phyloP scores from a whole-genome alignment of 2,888 invertebrate species.

The Melanostoma mellinum region DNA sequence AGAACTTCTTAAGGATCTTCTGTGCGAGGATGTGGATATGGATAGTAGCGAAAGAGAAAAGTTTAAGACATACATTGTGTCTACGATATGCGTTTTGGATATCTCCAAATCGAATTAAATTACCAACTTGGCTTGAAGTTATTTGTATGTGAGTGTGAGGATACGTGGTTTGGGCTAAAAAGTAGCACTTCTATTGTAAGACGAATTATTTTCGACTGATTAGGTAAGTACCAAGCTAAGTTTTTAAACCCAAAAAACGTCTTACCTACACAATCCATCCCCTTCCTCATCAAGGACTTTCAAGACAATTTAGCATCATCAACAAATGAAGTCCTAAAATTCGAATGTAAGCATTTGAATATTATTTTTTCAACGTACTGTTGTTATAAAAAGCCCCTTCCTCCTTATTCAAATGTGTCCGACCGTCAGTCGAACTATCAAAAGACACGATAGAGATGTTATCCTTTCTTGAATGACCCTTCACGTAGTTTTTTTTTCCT shows the following conservation, averaged over 20 bases:
- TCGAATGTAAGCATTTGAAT: no score
- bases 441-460: constrained; percentile 48
- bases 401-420: constrained; percentile 9
- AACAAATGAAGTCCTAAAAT: no score
- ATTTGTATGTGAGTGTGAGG: constrained; percentile 44
- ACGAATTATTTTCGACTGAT: constrained; percentile 6
- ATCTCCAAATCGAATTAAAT: constrained; percentile 69
- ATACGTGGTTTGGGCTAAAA: constrained; percentile 30
- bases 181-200: constrained; percentile 13
- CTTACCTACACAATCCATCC: no score
- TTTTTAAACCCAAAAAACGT: background rate
- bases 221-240: background rate
- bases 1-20: constrained; percentile 53
- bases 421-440: constrained; percentile 37
- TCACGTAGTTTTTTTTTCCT: constrained; percentile 58
- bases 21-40: background rate
- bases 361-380: background rate
- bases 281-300: no score
- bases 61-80: constrained; percentile 32
- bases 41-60: background rate
- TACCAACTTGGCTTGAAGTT: constrained; percentile 59
- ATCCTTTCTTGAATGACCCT: constrained; percentile 70
- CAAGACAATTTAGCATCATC: no score
- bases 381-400: background rate
- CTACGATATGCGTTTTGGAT: constrained; percentile 20